phyloP scores from a whole-genome alignment of 2,797 vertebrate genomes.

The Paguma larvata region DNA sequence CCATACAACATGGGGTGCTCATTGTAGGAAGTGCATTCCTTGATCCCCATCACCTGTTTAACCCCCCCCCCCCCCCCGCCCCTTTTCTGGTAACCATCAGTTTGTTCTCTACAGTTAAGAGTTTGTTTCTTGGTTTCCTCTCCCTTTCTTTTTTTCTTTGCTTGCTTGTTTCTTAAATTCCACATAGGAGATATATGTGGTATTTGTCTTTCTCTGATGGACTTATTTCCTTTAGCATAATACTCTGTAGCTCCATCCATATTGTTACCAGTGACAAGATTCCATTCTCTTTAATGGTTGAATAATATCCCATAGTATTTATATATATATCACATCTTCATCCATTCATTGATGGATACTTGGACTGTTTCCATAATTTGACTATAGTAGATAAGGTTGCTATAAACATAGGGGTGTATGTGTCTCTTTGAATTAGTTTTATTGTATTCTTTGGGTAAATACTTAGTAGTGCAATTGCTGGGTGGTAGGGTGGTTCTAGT shows the following conservation, averaged over 20 bases:
- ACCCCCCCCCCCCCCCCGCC: neutral
- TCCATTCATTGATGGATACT: neutral
- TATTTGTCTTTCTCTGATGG: neutral
- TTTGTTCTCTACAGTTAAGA: neutral
- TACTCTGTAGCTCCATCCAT: neutral
- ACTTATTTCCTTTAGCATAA: neutral
- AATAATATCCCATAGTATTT: neutral
- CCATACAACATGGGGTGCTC: neutral
- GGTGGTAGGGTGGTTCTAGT: neutral
- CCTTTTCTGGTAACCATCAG: neutral
- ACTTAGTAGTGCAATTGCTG: neutral
- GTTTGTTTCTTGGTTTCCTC: neutral
- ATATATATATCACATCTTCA: neutral
- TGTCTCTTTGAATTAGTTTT: neutral
- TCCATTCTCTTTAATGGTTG: neutral
- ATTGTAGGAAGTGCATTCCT: neutral
- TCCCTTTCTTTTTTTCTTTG: neutral
- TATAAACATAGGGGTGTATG: neutral
- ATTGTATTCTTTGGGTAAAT: neutral
- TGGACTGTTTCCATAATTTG: neutral
- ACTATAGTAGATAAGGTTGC: neutral
- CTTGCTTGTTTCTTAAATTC: neutral
- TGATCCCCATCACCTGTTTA: neutral
- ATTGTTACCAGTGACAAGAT: neutral
- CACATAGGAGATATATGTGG: neutral